Percentiles rank a stretch among this genome's conserved stretches.
These are phyloP conservation scores for Stegastes partitus DNA, from an alignment of 2,113 vertebrate genomes.

Conservation along the genomic window DNA sequence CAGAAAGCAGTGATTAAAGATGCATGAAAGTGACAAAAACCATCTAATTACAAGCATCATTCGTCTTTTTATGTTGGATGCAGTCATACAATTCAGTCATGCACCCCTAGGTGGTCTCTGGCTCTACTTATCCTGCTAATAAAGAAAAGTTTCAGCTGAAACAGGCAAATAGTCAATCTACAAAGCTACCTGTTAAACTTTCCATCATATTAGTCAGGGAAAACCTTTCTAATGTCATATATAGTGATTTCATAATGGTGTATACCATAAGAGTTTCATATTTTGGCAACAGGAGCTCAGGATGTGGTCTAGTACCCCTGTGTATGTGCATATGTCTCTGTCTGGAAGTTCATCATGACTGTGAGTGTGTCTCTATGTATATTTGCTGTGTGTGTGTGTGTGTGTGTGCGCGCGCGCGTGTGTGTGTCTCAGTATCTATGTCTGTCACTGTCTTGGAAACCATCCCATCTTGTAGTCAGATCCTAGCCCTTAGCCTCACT, in stretches of 20 bases:
- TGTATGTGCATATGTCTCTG: slow-evolving; percentile 13
- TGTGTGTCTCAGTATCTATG: slow-evolving; percentile 43
- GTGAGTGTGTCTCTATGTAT: slow-evolving; percentile 19
- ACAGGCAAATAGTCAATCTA: no score
- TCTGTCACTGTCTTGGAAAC: slow-evolving; percentile 58
- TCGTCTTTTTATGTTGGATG: not conserved
- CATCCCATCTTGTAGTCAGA: slow-evolving; percentile 34
- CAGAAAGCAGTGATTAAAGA: no score
- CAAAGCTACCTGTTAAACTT: not conserved
- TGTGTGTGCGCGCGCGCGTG: slow-evolving; percentile 16
- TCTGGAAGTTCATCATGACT: slow-evolving; percentile 9
- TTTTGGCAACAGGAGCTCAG: slow-evolving; percentile 43
- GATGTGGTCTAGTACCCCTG: not conserved
- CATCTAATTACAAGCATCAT: no score
- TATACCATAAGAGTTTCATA: slow-evolving; percentile 12
- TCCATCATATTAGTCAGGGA: not conserved
- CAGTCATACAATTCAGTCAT: no score
- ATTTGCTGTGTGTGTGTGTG: slow-evolving; percentile 26
- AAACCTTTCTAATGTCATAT: not conserved
- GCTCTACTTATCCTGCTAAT: no score
- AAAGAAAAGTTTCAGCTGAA: no score
- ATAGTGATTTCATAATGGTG: not conserved
- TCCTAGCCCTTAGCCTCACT: slow-evolving; percentile 27
- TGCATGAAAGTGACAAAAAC: no score
- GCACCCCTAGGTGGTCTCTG: no score